phyloP scores from a whole-genome alignment of 2,888 invertebrate genomes.

The Stenurella melanura region DNA sequence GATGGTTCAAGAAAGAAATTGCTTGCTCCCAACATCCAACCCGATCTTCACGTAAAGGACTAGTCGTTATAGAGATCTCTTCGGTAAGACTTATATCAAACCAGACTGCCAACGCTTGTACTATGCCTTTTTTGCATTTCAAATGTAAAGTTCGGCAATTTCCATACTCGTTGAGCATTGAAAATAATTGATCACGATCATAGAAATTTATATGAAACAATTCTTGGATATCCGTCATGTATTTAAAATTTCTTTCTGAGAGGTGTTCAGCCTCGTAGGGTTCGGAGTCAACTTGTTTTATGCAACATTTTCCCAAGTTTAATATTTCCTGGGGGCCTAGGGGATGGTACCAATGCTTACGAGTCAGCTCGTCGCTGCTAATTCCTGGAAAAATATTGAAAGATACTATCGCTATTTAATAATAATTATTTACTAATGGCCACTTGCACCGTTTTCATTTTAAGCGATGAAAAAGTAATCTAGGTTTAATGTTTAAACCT shows the following conservation, averaged over 20 bases:
- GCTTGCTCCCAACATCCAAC: conserved; percentile 87
- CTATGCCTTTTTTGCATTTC: conserved; percentile 72
- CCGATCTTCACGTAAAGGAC: conserved; percentile 74
- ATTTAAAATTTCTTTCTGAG: conserved; percentile 74
- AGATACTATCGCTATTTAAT: too few relatives aligned
- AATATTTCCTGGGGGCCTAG: conserved; percentile 52
- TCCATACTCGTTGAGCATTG: conserved; percentile 60
- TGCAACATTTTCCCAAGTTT: conserved; percentile 67
- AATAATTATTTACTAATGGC: too few relatives aligned
- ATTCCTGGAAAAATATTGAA: conserved; percentile 42
- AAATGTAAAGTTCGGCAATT: conserved; percentile 39
- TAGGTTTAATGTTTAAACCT: too few relatives aligned
- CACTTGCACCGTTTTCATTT: too few relatives aligned
- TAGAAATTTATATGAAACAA: conserved; percentile 80
- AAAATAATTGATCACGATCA: conserved; percentile 74
- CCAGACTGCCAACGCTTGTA: conserved; percentile 83
- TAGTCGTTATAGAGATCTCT: conserved; percentile 78
- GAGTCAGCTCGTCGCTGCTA: conserved; percentile 42
- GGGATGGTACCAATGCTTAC: conserved; percentile 37
- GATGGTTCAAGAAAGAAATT: conserved; percentile 78
- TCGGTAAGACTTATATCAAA: conserved; percentile 83
- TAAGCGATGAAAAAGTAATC: too few relatives aligned
- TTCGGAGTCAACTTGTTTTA: conserved; percentile 72
- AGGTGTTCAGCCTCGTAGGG: conserved; percentile 85
- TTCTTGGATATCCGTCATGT: conserved; percentile 77